Conservation (phyloP, 2,888 invertebrate species). For the Acanthosoma haemorrhoidale region DNA sequence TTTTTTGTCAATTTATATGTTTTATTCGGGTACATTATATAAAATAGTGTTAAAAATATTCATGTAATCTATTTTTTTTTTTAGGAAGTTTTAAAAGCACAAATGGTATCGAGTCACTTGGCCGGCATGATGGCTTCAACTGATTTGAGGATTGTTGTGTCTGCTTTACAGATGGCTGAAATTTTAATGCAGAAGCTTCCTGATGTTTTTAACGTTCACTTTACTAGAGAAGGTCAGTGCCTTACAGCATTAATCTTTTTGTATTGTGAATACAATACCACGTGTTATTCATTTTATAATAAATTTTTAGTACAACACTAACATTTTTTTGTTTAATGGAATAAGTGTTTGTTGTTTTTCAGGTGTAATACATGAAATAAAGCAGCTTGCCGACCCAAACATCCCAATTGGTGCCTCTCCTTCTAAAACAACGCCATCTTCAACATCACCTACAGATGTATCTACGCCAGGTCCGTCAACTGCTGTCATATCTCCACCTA, state of each 20-base stretch:
- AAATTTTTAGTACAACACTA: no score
- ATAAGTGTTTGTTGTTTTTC: no score
- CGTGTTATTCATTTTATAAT: no score
- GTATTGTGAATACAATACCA: no score
- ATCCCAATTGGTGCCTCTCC: conserved; percentile 51
- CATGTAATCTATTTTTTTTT: not conserved
- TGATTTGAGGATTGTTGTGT: conserved; percentile 93
- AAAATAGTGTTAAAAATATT: no score
- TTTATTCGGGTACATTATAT: no score
- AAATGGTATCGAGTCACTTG: conserved; percentile 89
- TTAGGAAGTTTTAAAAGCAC: conserved; percentile 57
- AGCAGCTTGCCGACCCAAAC: conserved; percentile 57
- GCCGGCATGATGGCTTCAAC: conserved; percentile 98
- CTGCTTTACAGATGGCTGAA: conserved; percentile 93
- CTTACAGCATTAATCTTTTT: not conserved
- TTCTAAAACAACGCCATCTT: conserved; percentile 51
- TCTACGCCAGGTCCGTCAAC: conserved; percentile 46
- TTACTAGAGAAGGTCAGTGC: conserved; percentile 80
- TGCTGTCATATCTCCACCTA: conserved; percentile 26
- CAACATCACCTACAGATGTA: conserved; percentile 46
- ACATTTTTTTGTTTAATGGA: no score
- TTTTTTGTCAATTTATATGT: no score
- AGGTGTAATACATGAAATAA: conserved; percentile 83
- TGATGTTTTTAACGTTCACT: conserved; percentile 90
- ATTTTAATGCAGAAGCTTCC: conserved; percentile 95